phyloP scores from a whole-genome alignment of 2,113 vertebrate species.

The Silurus meridionalis region DNA sequence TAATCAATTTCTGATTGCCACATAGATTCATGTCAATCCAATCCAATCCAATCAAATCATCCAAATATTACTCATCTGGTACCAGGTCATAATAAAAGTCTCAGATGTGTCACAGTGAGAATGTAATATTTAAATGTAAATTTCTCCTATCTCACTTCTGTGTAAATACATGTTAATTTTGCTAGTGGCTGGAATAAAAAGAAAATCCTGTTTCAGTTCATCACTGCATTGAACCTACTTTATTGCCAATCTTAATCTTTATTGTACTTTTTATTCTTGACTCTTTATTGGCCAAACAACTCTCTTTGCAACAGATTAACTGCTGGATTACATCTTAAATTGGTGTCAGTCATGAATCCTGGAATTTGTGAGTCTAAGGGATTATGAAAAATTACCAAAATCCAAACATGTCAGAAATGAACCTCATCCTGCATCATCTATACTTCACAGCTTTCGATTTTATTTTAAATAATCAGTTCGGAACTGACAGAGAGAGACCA shows the following conservation, averaged over 20 bases:
- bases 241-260: too few relatives aligned
- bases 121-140: not conserved
- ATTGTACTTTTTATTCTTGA: too few relatives aligned
- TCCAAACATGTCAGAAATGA: not conserved
- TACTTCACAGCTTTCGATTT: slow-evolving; percentile 16
- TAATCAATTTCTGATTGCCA: not conserved
- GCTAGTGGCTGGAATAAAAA: not conserved
- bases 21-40: not conserved
- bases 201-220: not conserved
- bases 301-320: not conserved
- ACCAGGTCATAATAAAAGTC: not conserved
- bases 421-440: not conserved
- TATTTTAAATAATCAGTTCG: slow-evolving; percentile 37
- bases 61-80: not conserved
- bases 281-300: too few relatives aligned
- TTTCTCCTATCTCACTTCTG: not conserved
- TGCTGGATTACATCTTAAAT: not conserved
- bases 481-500: slow-evolving; percentile 38
- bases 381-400: not conserved
- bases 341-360: not conserved
- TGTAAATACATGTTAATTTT: not conserved
- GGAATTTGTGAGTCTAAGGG: not conserved
- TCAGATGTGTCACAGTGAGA: not conserved
- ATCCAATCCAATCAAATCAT: not conserved
- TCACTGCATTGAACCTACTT: not conserved